Evolutionary conservation across 2,888 invertebrate genomes (phyloP).

Genomic region (Agapostemon virescens): DNA sequence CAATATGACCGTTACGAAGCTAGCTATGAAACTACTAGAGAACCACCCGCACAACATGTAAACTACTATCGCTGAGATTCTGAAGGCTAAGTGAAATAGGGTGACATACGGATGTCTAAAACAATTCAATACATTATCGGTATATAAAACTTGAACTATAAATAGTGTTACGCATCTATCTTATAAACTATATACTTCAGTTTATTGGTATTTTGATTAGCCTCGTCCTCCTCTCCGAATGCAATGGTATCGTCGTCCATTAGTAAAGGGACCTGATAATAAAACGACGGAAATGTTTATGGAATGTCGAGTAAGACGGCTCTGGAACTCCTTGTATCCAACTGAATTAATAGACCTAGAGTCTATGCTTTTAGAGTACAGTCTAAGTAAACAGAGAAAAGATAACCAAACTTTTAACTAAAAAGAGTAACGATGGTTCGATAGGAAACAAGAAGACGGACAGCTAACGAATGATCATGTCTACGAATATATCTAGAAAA

Average conservation of each 20-base stretch:
- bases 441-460: not conserved
- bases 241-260: slow-evolving; percentile 93
- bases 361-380: not conserved
- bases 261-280: slow-evolving; percentile 89
- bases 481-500: not conserved
- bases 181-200: slow-evolving; percentile 76
- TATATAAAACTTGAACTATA: not conserved
- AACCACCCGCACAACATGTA: slow-evolving; percentile 96
- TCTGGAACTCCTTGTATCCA: not conserved
- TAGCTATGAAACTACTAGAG: slow-evolving; percentile 95
- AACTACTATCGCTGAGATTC: slow-evolving; percentile 89
- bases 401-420: slow-evolving; percentile 5
- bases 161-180: slow-evolving; percentile 1
- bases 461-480: not conserved
- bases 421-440: not conserved
- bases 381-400: not conserved
- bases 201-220: slow-evolving; percentile 78
- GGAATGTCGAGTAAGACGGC: not conserved
- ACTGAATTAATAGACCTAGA: not conserved
- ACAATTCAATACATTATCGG: slow-evolving; percentile 65
- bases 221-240: slow-evolving; percentile 91
- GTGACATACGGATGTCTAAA: slow-evolving; percentile 95
- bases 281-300: slow-evolving; percentile 14
- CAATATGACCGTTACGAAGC: slow-evolving; percentile 94
- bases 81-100: slow-evolving; percentile 94